These are phyloP conservation scores for Eulemur coronatus DNA, from an alignment of 2,797 vertebrate genomes.

Conservation along the genomic window DNA sequence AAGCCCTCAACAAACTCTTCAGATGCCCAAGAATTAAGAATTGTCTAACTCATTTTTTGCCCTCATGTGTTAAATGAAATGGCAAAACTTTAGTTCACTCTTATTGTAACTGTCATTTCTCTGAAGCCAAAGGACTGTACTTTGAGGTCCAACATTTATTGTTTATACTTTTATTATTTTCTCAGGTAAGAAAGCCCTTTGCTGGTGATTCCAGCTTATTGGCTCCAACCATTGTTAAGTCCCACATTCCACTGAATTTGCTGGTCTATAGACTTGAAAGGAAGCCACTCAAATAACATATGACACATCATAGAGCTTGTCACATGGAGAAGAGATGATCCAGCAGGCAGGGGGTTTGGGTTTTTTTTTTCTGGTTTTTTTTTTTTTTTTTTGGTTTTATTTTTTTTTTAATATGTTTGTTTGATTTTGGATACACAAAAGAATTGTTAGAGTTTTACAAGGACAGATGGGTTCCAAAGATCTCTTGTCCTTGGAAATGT, in stretches of 20 bases:
- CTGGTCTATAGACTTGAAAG: background rate
- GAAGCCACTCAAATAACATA: background rate
- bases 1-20: background rate
- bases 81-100: background rate
- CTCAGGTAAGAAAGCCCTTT: background rate
- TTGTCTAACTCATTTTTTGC: background rate
- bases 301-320: background rate
- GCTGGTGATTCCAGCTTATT: background rate
- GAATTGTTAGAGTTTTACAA: background rate
- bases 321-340: background rate
- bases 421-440: constrained; percentile 23
- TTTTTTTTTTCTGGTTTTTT: background rate
- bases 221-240: background rate
- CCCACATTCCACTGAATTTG: background rate
- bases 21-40: background rate
- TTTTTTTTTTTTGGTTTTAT: background rate
- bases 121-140: background rate
- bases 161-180: background rate
- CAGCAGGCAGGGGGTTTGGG: background rate
- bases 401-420: background rate
- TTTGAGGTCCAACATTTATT: background rate
- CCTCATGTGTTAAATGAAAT: background rate
- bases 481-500: background rate
- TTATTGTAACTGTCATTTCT: background rate
- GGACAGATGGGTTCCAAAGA: background rate